phyloP scores from a whole-genome alignment of 2,113 vertebrate species.

The Ciconia boyciana region DNA sequence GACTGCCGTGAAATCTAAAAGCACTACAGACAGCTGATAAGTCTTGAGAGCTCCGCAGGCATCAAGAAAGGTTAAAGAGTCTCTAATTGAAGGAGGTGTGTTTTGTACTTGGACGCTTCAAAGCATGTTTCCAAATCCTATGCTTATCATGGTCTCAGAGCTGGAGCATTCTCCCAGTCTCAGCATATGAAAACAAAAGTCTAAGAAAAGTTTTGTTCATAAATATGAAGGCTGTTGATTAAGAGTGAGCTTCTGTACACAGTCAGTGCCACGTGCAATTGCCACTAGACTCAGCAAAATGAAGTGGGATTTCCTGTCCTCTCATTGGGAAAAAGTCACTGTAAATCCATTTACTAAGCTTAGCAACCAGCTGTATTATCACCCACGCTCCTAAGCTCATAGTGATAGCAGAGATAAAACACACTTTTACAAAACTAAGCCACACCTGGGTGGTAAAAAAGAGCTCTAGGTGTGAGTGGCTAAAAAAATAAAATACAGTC shows the following conservation, averaged over 20 bases:
- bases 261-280: background rate
- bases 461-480: background rate
- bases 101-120: background rate
- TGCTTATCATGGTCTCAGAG: accelerated
- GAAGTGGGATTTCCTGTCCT: background rate
- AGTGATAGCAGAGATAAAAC: background rate
- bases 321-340: background rate
- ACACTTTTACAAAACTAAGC: background rate
- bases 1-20: background rate
- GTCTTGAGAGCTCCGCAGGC: background rate
- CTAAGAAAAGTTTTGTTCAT: background rate
- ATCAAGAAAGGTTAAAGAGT: background rate
- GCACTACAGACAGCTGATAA: accelerated
- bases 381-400: background rate
- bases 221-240: background rate
- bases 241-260: background rate
- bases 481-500: background rate
- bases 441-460: background rate
- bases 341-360: background rate
- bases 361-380: background rate
- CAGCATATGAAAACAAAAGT: background rate
- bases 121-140: background rate
- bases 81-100: accelerated
- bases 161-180: background rate
- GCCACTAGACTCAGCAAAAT: background rate